phyloP scores from a whole-genome alignment of 2,797 vertebrate genomes.

The Hipposideros larvatus region DNA sequence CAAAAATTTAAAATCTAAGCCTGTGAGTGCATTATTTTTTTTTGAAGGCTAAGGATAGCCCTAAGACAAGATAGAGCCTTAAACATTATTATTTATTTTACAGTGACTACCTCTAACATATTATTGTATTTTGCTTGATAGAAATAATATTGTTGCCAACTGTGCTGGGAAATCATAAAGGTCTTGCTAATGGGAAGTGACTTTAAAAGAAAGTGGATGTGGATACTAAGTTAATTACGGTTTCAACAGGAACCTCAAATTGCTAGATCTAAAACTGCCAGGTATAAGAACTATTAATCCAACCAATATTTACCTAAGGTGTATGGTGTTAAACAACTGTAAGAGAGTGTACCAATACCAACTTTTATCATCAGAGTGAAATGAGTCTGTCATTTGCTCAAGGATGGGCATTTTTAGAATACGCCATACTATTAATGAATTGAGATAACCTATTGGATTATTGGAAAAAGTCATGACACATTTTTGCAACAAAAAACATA shows the following conservation, averaged over 20 bases:
- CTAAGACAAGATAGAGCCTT: constrained; percentile 21
- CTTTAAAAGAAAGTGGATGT: constrained; percentile 55
- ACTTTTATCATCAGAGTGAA: background rate
- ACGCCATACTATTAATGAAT: background rate
- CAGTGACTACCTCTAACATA: background rate
- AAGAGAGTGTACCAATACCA: background rate
- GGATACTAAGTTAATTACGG: constrained; percentile 30
- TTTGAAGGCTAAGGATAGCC: constrained; percentile 60
- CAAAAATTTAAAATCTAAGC: constrained; percentile 62
- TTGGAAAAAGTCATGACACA: no score
- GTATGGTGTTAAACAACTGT: background rate
- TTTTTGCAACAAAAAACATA: no score
- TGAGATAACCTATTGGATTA: background rate
- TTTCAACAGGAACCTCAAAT: background rate
- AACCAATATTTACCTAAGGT: background rate
- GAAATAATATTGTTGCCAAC: constrained; percentile 53
- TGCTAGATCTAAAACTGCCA: background rate
- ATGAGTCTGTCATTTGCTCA: background rate
- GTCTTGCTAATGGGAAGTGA: constrained; percentile 51
- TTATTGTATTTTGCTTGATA: constrained; percentile 51
- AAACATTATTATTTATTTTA: constrained; percentile 62
- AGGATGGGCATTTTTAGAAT: background rate
- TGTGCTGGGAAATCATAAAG: constrained; percentile 66
- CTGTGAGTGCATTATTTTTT: constrained; percentile 49
- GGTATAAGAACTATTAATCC: background rate